These are phyloP conservation scores for Cotesia vestalis DNA, from an alignment of 1,140 invertebrate species.

Conservation along the genomic window DNA sequence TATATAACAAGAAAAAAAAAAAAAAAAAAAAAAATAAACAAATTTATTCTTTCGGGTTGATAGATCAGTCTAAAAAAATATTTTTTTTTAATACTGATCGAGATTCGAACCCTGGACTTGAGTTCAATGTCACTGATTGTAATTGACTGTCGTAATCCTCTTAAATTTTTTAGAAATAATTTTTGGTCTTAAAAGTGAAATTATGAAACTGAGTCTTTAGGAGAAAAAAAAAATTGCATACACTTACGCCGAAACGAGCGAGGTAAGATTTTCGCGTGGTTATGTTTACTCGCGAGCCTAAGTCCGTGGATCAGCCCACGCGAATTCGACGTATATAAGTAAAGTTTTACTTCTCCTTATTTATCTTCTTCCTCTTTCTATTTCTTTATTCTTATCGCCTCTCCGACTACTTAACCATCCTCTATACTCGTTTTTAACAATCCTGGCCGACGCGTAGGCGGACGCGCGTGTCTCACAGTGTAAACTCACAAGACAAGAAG, in stretches of 20 bases:
- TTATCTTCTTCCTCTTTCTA: neutral
- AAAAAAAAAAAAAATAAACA: too few species aligned
- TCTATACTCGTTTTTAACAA: neutral
- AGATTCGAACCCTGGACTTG: too few species aligned
- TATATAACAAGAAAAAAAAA: too few species aligned
- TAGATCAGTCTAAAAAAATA: too few species aligned
- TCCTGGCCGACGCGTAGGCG: neutral
- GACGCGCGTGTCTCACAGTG: constrained; percentile 19
- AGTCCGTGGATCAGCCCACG: constrained; percentile 2
- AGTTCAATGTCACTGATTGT: too few species aligned
- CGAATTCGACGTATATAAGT: constrained; percentile 3
- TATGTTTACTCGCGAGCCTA: constrained; percentile 13
- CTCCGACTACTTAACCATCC: neutral
- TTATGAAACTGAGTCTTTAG: too few species aligned
- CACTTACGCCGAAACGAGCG: constrained; percentile 1
- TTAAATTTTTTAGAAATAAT: too few species aligned
- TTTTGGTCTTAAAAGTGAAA: too few species aligned
- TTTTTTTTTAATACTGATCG: too few species aligned
- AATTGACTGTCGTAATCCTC: too few species aligned
- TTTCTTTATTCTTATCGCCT: neutral
- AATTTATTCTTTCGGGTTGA: too few species aligned
- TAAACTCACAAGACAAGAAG: constrained; percentile 21
- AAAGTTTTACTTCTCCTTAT: neutral
- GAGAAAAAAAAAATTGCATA: too few species aligned
- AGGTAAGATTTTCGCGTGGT: constrained; percentile 17